Conservation (phyloP, 1,140 invertebrate genomes). For the Lamellibrachia luymesi region DNA sequence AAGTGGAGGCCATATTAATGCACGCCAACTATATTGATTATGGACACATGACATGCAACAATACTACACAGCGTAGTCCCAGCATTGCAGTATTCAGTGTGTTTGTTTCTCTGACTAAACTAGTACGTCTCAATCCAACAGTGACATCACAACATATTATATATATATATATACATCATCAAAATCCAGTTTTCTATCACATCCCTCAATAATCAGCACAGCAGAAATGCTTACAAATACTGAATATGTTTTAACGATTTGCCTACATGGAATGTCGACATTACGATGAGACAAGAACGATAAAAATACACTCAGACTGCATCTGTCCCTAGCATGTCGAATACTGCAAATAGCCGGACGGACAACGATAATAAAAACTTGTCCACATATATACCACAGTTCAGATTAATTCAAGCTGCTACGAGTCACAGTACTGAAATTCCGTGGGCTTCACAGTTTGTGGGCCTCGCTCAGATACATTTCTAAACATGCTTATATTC, state of each 20-base stretch:
- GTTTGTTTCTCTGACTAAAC: background rate
- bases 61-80: background rate
- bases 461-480: background rate
- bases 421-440: background rate
- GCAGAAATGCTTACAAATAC: background rate
- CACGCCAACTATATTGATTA: background rate
- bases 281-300: background rate
- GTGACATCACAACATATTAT: too few species aligned
- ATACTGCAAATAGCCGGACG: background rate
- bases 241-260: background rate
- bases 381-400: background rate
- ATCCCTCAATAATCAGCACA: background rate
- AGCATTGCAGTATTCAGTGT: background rate
- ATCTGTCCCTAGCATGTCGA: background rate
- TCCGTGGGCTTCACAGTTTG: background rate
- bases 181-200: background rate
- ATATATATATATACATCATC: background rate
- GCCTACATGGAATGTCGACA: background rate
- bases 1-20: background rate
- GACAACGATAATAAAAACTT: background rate
- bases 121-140: background rate
- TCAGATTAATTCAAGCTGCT: background rate
- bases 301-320: background rate
- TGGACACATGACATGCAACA: background rate
- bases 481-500: background rate